These are phyloP conservation scores for Erebia ligea DNA, from an alignment of 2,888 invertebrate genomes.

Conservation along the genomic window DNA sequence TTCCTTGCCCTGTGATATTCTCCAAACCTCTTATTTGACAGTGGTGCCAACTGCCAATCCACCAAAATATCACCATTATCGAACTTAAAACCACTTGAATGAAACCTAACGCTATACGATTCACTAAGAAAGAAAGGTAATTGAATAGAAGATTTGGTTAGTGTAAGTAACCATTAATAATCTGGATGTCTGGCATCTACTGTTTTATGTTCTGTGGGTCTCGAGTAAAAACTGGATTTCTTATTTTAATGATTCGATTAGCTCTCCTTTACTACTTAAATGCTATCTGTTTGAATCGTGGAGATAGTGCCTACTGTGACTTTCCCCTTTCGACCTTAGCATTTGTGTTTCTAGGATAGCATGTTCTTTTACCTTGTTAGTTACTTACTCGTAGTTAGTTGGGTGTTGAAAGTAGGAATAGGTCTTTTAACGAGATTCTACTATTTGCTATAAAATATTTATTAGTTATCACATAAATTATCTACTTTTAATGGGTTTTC, in stretches of 20 bases:
- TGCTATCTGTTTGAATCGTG: conserved; percentile 25
- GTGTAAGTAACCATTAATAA: too few relatives aligned
- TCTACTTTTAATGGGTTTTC: neutral
- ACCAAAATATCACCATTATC: too few relatives aligned
- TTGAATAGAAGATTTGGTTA: too few relatives aligned
- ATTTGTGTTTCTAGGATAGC: conserved; percentile 52
- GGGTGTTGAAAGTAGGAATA: conserved; percentile 24
- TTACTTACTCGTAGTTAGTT: conserved; percentile 7
- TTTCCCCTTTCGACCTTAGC: conserved; percentile 49
- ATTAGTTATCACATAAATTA: neutral
- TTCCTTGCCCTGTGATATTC: too few relatives aligned
- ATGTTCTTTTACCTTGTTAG: conserved; percentile 30
- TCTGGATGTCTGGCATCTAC: too few relatives aligned
- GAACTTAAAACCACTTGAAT: too few relatives aligned
- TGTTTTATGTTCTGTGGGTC: too few relatives aligned
- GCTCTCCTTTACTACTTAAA: neutral
- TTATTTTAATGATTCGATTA: neutral
- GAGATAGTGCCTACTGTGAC: conserved; percentile 41
- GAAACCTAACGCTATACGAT: too few relatives aligned
- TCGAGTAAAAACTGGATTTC: neutral
- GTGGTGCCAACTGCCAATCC: too few relatives aligned
- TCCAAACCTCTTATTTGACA: too few relatives aligned
- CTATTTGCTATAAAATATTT: conserved; percentile 9
- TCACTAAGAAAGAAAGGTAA: conserved; percentile 27
- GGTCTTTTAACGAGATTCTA: conserved; percentile 10